These are phyloP conservation scores for Hemistola chrysoprasaria DNA, from an alignment of 2,888 invertebrate species.

Conservation along the genomic window DNA sequence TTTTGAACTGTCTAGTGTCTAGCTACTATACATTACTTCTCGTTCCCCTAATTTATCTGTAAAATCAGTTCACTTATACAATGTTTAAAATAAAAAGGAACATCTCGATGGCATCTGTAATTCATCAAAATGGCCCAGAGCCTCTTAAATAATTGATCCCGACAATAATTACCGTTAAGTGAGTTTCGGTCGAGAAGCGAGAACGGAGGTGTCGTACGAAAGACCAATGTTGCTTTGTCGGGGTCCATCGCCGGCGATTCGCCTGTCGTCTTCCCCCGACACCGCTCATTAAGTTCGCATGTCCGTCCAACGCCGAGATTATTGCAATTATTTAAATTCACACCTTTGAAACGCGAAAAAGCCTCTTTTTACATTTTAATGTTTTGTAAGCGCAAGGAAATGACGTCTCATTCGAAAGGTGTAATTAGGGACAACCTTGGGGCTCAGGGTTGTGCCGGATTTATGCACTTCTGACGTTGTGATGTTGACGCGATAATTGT, in stretches of 20 bases:
- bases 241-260: constrained; percentile 35
- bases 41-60: too few species aligned
- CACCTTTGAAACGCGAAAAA: constrained; percentile 78
- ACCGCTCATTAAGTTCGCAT: constrained; percentile 77
- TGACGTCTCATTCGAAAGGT: constrained; percentile 81
- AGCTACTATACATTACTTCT: too few species aligned
- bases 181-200: constrained; percentile 24
- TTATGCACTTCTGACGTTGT: constrained; percentile 62
- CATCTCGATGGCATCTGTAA: constrained; percentile 26
- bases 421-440: constrained; percentile 78
- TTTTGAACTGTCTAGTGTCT: too few species aligned
- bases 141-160: constrained; percentile 33
- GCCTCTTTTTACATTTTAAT: constrained; percentile 76
- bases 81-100: constrained; percentile 6
- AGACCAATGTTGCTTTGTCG: constrained; percentile 45
- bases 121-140: constrained; percentile 28
- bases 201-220: constrained; percentile 25
- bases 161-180: constrained; percentile 32
- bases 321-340: constrained; percentile 83
- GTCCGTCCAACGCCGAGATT: constrained; percentile 67
- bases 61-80: too few species aligned
- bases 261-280: constrained; percentile 61
- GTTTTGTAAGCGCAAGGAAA: constrained; percentile 78
- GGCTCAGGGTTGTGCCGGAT: constrained; percentile 61
- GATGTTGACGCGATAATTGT: constrained; percentile 63